Conservation (phyloP, 2,888 invertebrate genomes). For the Tetragonula carbonaria region DNA sequence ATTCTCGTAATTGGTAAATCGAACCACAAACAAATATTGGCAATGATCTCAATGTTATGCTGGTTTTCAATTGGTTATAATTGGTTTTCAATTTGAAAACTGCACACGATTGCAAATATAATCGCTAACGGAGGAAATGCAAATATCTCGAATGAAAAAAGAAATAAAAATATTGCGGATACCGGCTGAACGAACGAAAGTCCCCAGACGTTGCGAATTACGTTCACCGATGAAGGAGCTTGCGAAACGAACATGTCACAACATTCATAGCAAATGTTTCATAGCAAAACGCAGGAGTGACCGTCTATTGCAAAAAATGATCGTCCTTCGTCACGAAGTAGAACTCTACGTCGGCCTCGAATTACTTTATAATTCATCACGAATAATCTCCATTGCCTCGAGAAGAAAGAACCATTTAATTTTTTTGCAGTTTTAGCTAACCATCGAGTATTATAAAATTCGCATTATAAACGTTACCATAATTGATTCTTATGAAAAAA, state of each 20-base stretch:
- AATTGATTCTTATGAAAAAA: no score
- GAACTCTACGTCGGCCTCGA: conserved; percentile 20
- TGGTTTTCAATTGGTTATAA: background rate
- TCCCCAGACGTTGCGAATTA: conserved; percentile 38
- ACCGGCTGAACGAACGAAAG: conserved; percentile 36
- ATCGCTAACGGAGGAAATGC: background rate
- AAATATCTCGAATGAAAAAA: conserved; percentile 17
- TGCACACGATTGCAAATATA: conserved; percentile 10
- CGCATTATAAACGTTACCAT: no score
- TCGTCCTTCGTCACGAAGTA: conserved; percentile 42
- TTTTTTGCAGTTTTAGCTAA: background rate
- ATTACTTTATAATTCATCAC: background rate
- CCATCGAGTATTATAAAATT: background rate
- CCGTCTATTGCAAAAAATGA: conserved; percentile 7
- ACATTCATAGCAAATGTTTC: conserved; percentile 49
- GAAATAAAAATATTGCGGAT: conserved; percentile 5
- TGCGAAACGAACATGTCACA: conserved; percentile 60
- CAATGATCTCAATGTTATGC: background rate
- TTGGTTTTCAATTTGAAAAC: background rate
- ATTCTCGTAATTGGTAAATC: background rate
- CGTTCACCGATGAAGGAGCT: conserved; percentile 46
- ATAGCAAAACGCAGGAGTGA: conserved; percentile 33
- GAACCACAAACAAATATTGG: background rate
- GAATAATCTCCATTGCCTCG: background rate
- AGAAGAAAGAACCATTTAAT: background rate